A percentile compares a stretch with the other conserved stretches of the same genome.
These are phyloP conservation scores for Beroe forskalii DNA, from an alignment of 37 sponge, comb jelly and placozoan genomes.

Conservation along the genomic window DNA sequence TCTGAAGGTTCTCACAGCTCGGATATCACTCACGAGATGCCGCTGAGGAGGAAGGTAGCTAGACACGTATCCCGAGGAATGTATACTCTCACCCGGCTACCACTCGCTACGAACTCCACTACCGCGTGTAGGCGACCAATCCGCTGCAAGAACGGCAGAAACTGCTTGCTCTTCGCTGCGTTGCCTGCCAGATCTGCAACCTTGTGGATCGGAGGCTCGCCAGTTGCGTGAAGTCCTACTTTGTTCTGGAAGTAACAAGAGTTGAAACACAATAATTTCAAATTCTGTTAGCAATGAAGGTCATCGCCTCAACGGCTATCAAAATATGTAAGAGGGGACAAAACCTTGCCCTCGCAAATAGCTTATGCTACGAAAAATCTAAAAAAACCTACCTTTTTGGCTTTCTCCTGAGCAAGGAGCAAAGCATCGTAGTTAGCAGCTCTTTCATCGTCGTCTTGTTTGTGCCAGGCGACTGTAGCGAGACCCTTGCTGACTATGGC, in stretches of 20 bases:
- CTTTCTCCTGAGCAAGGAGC: slow-evolving; percentile 76
- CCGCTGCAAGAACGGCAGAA: slow-evolving; percentile 88
- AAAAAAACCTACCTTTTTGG: slow-evolving; percentile 22
- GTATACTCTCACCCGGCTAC: slow-evolving; percentile 82
- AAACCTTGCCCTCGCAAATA: no score
- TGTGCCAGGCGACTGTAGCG: slow-evolving; percentile 78
- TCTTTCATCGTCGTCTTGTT: slow-evolving; percentile 87
- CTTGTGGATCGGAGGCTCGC: slow-evolving; percentile 74
- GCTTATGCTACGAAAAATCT: no score
- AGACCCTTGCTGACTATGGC: slow-evolving; percentile 93
- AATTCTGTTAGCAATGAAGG: not conserved
- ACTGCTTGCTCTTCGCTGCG: slow-evolving; percentile 82
- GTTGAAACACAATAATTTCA: not conserved
- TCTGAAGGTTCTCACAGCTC: no score
- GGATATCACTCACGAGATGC: slow-evolving; percentile 66
- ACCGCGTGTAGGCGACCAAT: slow-evolving; percentile 81
- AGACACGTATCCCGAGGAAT: slow-evolving; percentile 93
- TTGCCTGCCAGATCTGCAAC: slow-evolving; percentile 89
- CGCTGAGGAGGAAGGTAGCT: slow-evolving; percentile 89
- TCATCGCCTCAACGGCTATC: no score
- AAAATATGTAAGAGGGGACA: no score
- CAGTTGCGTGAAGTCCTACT: slow-evolving; percentile 82
- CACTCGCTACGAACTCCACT: slow-evolving; percentile 98
- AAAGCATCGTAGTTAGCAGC: slow-evolving; percentile 88
- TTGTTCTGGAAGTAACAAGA: slow-evolving; percentile 68